Percentiles rank a stretch among this genome's conserved stretches.
These are phyloP conservation scores for Ricordea florida DNA, from an alignment of 92 coral and sea anemone species.

Conservation along the genomic window DNA sequence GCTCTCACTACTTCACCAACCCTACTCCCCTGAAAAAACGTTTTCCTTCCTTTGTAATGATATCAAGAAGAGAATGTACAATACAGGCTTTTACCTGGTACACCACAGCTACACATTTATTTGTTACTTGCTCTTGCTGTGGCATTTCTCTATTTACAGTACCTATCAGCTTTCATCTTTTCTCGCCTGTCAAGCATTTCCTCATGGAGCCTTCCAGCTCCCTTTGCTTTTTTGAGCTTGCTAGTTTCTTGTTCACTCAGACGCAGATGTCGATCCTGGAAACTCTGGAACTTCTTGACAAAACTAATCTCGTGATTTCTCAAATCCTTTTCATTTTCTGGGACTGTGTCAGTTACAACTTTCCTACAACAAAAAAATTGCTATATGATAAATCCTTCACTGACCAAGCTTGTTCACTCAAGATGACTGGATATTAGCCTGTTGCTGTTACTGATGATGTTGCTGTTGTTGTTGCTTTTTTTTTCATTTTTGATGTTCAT, in stretches of 20 bases:
- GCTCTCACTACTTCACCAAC: too few relatives aligned
- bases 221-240: constrained; percentile 80
- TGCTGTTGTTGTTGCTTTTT: too few relatives aligned
- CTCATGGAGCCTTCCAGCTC: constrained; percentile 85
- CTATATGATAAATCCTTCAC: neutral
- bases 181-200: constrained; percentile 92
- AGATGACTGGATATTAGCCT: too few relatives aligned
- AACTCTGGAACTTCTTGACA: constrained; percentile 98
- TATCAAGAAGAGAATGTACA: too few relatives aligned
- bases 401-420: neutral
- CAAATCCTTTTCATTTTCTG: constrained; percentile 77
- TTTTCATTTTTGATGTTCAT: too few relatives aligned
- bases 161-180: constrained; percentile 98
- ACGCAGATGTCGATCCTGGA: constrained; percentile 89
- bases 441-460: too few relatives aligned
- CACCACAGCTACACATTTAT: too few relatives aligned
- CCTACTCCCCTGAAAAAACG: too few relatives aligned
- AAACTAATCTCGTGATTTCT: constrained; percentile 86
- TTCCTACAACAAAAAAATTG: constrained; percentile 52
- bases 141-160: constrained; percentile 70
- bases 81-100: too few relatives aligned
- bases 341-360: constrained; percentile 63
- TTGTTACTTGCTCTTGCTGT: neutral
- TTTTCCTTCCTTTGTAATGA: too few relatives aligned
- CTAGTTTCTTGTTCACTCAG: constrained; percentile 71